These are phyloP conservation scores for Ceyx cyanopectus DNA, from an alignment of 2,113 vertebrate genomes.

Conservation along the genomic window DNA sequence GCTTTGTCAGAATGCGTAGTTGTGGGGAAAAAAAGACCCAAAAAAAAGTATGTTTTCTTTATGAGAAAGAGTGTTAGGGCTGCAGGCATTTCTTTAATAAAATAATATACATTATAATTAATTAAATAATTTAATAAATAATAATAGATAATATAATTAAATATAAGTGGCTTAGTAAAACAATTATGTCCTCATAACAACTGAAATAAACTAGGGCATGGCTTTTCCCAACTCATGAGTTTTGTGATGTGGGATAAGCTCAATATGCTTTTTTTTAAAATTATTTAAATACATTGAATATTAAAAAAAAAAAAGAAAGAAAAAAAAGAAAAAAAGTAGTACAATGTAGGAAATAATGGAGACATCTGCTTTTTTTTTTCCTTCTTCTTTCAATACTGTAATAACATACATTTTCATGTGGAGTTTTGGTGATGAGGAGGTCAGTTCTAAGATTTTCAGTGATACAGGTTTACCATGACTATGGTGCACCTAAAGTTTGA, in stretches of 20 bases:
- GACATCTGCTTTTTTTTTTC: background rate
- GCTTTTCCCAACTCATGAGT: too few relatives aligned
- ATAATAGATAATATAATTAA: too few relatives aligned
- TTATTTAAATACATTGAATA: too few relatives aligned
- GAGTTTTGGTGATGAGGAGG: background rate
- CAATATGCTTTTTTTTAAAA: too few relatives aligned
- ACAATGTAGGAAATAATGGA: background rate
- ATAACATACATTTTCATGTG: accelerated
- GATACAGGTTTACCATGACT: background rate
- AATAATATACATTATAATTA: too few relatives aligned
- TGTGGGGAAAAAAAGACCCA: background rate
- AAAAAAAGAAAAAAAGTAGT: too few relatives aligned
- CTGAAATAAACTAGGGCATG: too few relatives aligned
- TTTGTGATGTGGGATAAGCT: too few relatives aligned
- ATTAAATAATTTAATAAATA: too few relatives aligned
- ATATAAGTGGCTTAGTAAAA: too few relatives aligned
- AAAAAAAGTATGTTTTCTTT: background rate
- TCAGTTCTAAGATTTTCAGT: background rate
- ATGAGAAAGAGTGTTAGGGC: accelerated
- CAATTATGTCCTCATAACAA: too few relatives aligned
- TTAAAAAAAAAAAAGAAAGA: too few relatives aligned
- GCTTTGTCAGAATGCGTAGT: background rate
- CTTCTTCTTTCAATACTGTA: background rate
- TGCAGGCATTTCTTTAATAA: background rate
- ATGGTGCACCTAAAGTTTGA: background rate